A percentile compares a stretch with the other conserved stretches of the same genome.
Conservation (phyloP, 2,797 vertebrate species). For the Diglossa cyanea region DNA sequence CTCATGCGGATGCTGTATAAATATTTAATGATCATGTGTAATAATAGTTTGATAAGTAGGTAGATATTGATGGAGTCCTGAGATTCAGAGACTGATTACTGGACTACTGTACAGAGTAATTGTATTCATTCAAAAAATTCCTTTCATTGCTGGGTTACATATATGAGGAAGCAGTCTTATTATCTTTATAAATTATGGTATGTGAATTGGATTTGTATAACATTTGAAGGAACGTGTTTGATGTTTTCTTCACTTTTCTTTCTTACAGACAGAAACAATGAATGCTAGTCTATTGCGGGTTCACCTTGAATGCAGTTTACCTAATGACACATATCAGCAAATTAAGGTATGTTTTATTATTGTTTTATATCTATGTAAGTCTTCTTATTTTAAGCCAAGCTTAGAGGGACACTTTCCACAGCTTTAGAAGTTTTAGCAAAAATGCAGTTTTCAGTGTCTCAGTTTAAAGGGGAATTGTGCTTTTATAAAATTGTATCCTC, state of each 20-base stretch:
- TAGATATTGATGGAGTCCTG: background rate
- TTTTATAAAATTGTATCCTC: background rate
- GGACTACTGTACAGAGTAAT: background rate
- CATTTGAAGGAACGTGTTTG: background rate
- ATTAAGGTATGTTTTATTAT: conserved; percentile 67
- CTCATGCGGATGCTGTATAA: background rate
- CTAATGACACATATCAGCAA: conserved; percentile 78
- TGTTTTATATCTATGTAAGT: background rate
- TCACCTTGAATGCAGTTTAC: conserved; percentile 89
- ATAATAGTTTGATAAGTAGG: background rate
- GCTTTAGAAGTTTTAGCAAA: background rate
- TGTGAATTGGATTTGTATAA: background rate
- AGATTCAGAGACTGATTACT: background rate
- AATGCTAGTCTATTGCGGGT: conserved; percentile 90
- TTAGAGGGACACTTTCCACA: background rate
- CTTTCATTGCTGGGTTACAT: background rate
- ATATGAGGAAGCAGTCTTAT: background rate
- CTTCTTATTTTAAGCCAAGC: background rate
- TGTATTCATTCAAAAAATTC: background rate
- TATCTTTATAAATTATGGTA: background rate
- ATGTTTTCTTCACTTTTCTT: background rate
- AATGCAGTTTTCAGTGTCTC: background rate
- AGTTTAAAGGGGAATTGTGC: background rate
- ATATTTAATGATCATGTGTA: background rate
- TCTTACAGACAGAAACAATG: conserved; percentile 85